Conservation (phyloP, 2,888 invertebrate genomes). For the Apoderus coryli region DNA sequence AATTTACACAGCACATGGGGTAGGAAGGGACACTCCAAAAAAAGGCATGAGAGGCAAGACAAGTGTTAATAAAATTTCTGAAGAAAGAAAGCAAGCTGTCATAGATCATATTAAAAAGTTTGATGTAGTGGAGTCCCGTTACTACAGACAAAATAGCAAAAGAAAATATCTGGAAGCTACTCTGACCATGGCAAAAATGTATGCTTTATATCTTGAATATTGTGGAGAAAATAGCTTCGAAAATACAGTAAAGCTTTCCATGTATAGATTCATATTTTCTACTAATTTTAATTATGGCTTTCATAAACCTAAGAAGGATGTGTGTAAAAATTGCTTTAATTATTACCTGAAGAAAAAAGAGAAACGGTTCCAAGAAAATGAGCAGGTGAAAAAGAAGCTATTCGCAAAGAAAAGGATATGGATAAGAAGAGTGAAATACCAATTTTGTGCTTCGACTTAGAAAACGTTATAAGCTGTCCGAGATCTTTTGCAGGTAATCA, state of each 20-base stretch:
- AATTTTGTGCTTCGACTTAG: slow-evolving; percentile 11
- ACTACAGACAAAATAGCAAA: slow-evolving; percentile 7
- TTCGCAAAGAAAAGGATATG: slow-evolving; percentile 10
- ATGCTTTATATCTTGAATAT: slow-evolving; percentile 11
- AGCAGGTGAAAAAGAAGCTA: slow-evolving; percentile 9
- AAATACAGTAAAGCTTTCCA: slow-evolving; percentile 12
- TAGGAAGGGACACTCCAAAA: slow-evolving; percentile 5
- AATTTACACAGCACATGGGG: slow-evolving; percentile 7
- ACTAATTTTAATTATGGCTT: slow-evolving; percentile 11
- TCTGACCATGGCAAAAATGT: slow-evolving; percentile 11
- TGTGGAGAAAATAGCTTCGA: slow-evolving; percentile 10
- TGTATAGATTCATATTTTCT: slow-evolving; percentile 11
- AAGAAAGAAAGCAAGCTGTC: slow-evolving; percentile 10
- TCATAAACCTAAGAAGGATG: slow-evolving; percentile 13
- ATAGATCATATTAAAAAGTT: slow-evolving; percentile 11
- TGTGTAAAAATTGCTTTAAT: slow-evolving; percentile 11
- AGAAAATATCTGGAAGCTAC: slow-evolving; percentile 11
- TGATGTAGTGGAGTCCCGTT: slow-evolving; percentile 11
- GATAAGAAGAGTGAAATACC: slow-evolving; percentile 10
- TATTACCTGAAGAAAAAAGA: slow-evolving; percentile 11
- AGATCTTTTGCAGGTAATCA: slow-evolving; percentile 10
- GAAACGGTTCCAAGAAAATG: slow-evolving; percentile 1
- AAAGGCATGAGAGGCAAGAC: slow-evolving; percentile 11
- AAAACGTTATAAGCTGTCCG: slow-evolving; percentile 17
- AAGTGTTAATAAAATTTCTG: slow-evolving; percentile 7